Evolutionary conservation across 2,888 invertebrate species (phyloP), one percentile per base, ranked within the genome.

Genomic region (Torymus aiolomorphi): DNA sequence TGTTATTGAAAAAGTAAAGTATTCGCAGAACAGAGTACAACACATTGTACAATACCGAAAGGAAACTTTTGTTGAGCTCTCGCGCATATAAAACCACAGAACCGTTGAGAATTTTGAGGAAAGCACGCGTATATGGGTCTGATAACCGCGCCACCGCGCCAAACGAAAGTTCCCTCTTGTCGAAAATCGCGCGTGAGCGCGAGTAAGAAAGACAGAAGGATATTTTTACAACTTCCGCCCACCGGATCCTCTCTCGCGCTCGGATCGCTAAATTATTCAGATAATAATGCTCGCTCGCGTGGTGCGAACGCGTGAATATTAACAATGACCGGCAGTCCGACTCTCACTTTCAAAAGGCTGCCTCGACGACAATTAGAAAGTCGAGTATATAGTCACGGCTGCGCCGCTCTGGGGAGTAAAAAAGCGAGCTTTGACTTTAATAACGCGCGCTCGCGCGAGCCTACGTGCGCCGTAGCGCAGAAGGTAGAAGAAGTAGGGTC

Each of bases 321-420:
- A 78, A 81, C 80, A 81, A 81, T 81, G 71, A 81, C 65, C 71
- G 63, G 72, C 14, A 76, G 65, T 59, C 70, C 63, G 52, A 81
- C 80, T 81, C 80, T 81, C 78, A 81, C 80, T 81, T 81, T 78
- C 80, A 80, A 76, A 78, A 81, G 59, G 42, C 76, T 66, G 56
- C 56, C 61, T 24, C 70, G 59, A 70, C 57, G 74, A 77, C 80
- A 80, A 80, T 77, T 80, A 80, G 80, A 80, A 80, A 80, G 80
- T 80, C 76, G 70, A 57, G 61, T 54, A 51, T 31, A 31, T 31
- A 31, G 31, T 14, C 42, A 18, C 20, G 12, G 59, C 52, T 31
- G 31, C 8, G 18, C 11, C 54, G 31, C 56, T 49, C 14, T 31
- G 54, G 59, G 54, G 24, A 49, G 52, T 8, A 14, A 49, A n/a